These are phyloP conservation scores for Nephila pilipes DNA, from an alignment of 1,140 invertebrate species.

Conservation along the genomic window DNA sequence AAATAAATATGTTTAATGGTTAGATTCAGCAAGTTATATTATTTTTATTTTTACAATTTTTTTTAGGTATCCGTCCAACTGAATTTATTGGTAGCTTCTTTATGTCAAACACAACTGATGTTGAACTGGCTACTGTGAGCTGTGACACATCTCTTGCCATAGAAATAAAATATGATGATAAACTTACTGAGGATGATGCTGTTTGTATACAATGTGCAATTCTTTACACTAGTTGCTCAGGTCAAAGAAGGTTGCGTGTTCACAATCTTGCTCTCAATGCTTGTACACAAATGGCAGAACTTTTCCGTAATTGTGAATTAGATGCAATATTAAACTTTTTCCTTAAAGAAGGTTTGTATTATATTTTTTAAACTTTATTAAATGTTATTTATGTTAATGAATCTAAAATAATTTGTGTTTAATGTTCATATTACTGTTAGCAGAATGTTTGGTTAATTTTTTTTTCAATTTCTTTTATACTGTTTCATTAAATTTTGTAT, in stretches of 20 bases:
- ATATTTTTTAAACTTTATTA: no score
- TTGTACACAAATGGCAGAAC: conserved; percentile 94
- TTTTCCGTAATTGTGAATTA: conserved; percentile 95
- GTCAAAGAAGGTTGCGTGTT: conserved; percentile 93
- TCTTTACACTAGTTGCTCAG: conserved; percentile 95
- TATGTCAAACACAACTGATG: conserved; percentile 99
- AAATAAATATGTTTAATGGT: neutral
- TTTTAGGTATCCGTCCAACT: conserved; percentile 92
- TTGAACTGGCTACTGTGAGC: conserved; percentile 96
- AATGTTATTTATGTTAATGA: no score
- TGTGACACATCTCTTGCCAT: conserved; percentile 91
- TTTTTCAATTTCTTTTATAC: no score
- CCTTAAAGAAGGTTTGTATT: conserved; percentile 89
- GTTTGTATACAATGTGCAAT: conserved; percentile 95
- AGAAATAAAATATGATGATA: conserved; percentile 99
- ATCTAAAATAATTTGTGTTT: no score
- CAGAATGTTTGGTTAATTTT: no score
- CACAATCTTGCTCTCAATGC: conserved; percentile 95
- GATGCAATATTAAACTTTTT: conserved; percentile 97
- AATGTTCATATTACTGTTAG: no score
- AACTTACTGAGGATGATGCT: conserved; percentile 94
- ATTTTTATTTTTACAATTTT: neutral
- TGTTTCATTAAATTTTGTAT: no score
- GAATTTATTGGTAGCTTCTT: conserved; percentile 99
- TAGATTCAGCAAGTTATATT: neutral